Base-by-base conservation (phyloP, 2,888 invertebrate species). In the Leptinotarsa rubiginosa region DNA sequence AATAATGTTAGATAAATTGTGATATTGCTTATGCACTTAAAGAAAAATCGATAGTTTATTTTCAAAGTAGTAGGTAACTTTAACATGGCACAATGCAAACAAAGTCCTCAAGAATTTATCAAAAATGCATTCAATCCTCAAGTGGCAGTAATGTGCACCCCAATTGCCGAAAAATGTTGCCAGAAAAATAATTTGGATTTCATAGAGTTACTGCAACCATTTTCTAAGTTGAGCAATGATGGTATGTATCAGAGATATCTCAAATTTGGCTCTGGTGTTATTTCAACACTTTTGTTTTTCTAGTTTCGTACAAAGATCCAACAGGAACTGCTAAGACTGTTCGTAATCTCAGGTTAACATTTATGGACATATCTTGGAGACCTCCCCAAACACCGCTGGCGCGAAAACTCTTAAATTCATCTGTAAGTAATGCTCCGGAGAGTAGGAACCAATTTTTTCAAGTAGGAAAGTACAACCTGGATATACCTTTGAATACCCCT, bases 161-260 rank as follows among this genome's bases (percentile, higher is more conserved):
- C 92, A 59, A 91, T 93, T 86, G 97, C 96, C 15, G 96, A 97
- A 83, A 91, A 92, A 84, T 89, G 95, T 73, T 96, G 97, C 84
- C 92, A 93, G 81, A 97, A 96, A 86, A 98, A 97, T 88, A 96
- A 97, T 89, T 90, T 98, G 77, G 93, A 94, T 50, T 96, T 98
- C 86, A 93, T 94, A 70, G 97, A 98, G 89, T 88, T 98, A 77
- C 88, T 98, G 70, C 96, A 97, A 86, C 98, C 98, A 0, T 98
- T 98, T 87, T 93, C 94, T 87, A 91, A 92, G 86, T 86, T 94
- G 84, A 92, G 91, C 80, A 91, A 91, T 78, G 95, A 96, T 90
- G 92, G 94, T 94, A 88, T 86, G 85, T 77, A 70, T 62, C 31
- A 20, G 66, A 65, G 5, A 31, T 56, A 10, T 47, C n/a, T 62